phyloP scores from a whole-genome alignment of 1,140 invertebrate genomes.

The Calephelis virginiensis region DNA sequence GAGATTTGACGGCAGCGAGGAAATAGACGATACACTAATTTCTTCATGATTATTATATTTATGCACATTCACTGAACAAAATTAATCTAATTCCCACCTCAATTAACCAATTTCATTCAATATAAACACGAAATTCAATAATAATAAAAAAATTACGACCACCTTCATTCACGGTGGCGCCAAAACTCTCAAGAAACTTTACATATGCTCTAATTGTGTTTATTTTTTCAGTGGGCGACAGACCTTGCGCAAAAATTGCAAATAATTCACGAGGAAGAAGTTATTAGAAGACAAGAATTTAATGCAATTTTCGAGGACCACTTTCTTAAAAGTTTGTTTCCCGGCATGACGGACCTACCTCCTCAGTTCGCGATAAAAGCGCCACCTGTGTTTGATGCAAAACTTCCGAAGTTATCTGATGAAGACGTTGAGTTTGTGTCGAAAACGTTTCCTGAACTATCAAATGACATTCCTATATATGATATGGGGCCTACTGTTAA shows the following conservation, averaged over 20 bases:
- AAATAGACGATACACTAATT: too few species aligned
- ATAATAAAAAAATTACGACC: too few species aligned
- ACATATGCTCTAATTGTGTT: neutral
- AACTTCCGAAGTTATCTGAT: conserved; percentile 83
- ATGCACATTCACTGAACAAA: too few species aligned
- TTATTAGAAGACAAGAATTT: conserved; percentile 85
- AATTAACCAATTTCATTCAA: too few species aligned
- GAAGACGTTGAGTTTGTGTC: conserved; percentile 60
- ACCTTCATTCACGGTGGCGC: too few species aligned
- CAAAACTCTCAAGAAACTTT: too few species aligned
- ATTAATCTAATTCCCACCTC: too few species aligned
- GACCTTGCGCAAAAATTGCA: conserved; percentile 86
- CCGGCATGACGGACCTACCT: conserved; percentile 91
- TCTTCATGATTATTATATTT: too few species aligned
- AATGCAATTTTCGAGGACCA: conserved; percentile 88
- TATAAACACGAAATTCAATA: too few species aligned
- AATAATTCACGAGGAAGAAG: conserved; percentile 88
- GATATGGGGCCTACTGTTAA: conserved; percentile 85
- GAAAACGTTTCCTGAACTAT: conserved; percentile 54
- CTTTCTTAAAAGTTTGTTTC: conserved; percentile 91
- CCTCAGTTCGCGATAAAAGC: conserved; percentile 90
- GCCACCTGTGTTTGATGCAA: conserved; percentile 86
- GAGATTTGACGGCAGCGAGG: too few species aligned
- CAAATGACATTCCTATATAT: conserved; percentile 75
- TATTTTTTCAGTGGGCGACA: conserved; percentile 83